These are phyloP conservation scores for Caenorhabditis sp. DNA, from an alignment of 2,888 invertebrate species.

Conservation along the genomic window DNA sequence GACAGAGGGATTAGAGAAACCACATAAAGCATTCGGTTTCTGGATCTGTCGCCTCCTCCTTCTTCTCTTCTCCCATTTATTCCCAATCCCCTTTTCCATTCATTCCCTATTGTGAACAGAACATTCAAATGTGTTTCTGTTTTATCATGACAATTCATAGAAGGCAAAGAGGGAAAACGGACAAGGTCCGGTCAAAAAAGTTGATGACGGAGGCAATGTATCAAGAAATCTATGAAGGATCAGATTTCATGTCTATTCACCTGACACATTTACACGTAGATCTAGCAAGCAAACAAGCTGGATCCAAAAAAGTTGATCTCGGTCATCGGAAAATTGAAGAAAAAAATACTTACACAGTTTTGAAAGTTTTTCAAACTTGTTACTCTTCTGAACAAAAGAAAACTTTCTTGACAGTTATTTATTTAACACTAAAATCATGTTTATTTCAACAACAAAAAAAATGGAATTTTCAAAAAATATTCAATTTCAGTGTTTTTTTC, in stretches of 20 bases:
- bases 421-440: too few relatives aligned
- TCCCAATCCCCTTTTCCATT: background rate
- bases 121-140: constrained; percentile 32
- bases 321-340: too few relatives aligned
- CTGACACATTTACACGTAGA: background rate
- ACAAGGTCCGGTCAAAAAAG: background rate
- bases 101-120: constrained; percentile 48
- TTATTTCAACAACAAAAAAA: too few relatives aligned
- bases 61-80: too few relatives aligned
- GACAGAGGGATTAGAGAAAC: constrained; percentile 47
- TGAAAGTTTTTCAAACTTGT: too few relatives aligned
- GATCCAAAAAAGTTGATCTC: background rate
- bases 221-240: background rate
- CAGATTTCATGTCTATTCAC: background rate
- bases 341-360: background rate
- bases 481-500: background rate
- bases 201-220: background rate
- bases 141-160: constrained; percentile 13
- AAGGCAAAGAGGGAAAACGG: background rate
- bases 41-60: constrained; percentile 38
- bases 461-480: too few relatives aligned
- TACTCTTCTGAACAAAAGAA: too few relatives aligned
- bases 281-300: background rate
- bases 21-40: constrained; percentile 54
- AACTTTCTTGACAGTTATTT: too few relatives aligned